These are phyloP conservation scores for Spodoptera frugiperda DNA, from an alignment of 1,140 invertebrate genomes.

Conservation along the genomic window DNA sequence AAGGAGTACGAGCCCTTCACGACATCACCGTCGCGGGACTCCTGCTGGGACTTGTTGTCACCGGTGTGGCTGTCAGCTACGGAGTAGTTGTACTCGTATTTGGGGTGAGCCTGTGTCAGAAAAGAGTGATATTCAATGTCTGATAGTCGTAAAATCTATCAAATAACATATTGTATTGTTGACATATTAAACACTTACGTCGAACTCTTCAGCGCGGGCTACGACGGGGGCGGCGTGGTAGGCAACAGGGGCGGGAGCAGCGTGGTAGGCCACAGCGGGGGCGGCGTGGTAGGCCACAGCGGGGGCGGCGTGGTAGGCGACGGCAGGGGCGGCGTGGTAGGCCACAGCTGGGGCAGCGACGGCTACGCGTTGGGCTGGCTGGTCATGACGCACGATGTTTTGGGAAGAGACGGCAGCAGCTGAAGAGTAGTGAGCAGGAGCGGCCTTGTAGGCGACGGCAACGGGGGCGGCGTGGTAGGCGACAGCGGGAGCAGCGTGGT, in stretches of 20 bases:
- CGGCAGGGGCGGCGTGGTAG: constrained; percentile 17
- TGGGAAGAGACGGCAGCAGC: constrained; percentile 71
- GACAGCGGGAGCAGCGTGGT: constrained; percentile 57
- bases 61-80: constrained; percentile 47
- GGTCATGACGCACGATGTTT: constrained; percentile 69
- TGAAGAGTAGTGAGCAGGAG: constrained; percentile 62
- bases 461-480: constrained; percentile 50
- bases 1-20: constrained; percentile 86
- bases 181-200: constrained; percentile 10
- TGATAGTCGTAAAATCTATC: too few species aligned
- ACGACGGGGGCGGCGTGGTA: constrained; percentile 52
- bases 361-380: constrained; percentile 55
- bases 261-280: constrained; percentile 54
- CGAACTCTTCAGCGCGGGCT: constrained; percentile 4
- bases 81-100: constrained; percentile 82
- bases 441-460: constrained; percentile 53
- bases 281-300: constrained; percentile 59
- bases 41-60: constrained; percentile 82
- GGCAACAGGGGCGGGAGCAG: constrained; percentile 56
- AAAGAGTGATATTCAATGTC: neutral
- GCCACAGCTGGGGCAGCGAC: constrained; percentile 60
- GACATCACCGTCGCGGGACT: constrained; percentile 84
- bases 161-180: too few species aligned
- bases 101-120: constrained; percentile 45
- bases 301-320: constrained; percentile 34